Base-by-base conservation (phyloP, 1,140 invertebrate species). In the Trachelipus rathkii region DNA sequence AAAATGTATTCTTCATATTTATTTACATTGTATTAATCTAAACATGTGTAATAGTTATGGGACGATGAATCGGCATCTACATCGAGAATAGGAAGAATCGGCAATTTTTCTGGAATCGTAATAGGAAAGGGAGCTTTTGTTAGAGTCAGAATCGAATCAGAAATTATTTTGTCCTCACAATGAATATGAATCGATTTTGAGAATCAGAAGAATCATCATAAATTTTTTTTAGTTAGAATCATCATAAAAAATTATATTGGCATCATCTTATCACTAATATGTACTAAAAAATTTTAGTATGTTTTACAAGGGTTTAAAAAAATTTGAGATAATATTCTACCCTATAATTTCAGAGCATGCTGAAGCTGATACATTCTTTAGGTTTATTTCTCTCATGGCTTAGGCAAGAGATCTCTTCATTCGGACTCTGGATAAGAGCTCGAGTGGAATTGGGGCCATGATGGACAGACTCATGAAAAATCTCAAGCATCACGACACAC, bases 381-480 rank as follows among this genome's bases (percentile, higher is more conserved):
- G 95, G 83, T 99, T 99, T 83, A 99, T 96, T 1, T 95, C 96
- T 84, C 85, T 99, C 24, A 98, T 98, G 96, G 90, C 90, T 0
- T 96, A 99, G 86, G 98, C 98, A 70, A 87, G 97, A 50, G 97
- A 99, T 85, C 97, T 98, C 84, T 99, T 99, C 84, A 98, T 99
- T 77, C 94, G 95, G 84, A 93, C 93, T 0, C 85, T 99, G 77
- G 97, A 99, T 85, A 94, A 98, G 84, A 91, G 95, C 0, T 93
- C 94, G 79, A 91, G 90, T 82, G 94, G 94, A 15, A 95, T 96
- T 71, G 83, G 82, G 68, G 77, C 80, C 67, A 82, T 84, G 77
- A 84, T 85, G 84, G 72, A 73, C 13, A 70, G 89, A 81, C 86
- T 98, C 44, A 90, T 91, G 78, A 86, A 89, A 50, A 90, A 92